Evolutionary conservation across 2,113 vertebrate species (phyloP).

Genomic region (Zapus hudsonius): DNA sequence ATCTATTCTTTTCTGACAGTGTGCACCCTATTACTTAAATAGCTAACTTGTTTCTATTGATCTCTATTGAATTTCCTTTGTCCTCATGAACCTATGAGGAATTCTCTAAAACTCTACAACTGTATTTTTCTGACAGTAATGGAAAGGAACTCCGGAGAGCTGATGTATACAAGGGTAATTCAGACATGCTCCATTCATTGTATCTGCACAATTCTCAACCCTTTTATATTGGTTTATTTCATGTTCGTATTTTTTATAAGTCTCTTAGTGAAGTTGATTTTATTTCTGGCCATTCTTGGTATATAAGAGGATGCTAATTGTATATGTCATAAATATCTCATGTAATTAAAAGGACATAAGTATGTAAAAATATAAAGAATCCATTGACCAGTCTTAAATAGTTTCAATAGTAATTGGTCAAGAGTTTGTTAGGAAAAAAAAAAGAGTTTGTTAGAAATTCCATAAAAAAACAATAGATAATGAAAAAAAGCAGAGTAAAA

Average conservation of each 20-base stretch:
- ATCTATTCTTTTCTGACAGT: constrained; percentile 57
- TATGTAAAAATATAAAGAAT: neutral
- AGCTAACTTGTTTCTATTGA: constrained; percentile 66
- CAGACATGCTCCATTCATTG: neutral
- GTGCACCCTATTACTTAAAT: constrained; percentile 59
- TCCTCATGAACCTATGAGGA: constrained; percentile 46
- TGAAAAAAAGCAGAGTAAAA: neutral
- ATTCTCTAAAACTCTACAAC: constrained; percentile 27
- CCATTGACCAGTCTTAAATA: neutral
- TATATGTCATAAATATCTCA: neutral
- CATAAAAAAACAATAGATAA: neutral
- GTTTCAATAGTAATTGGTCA: neutral
- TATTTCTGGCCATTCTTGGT: neutral
- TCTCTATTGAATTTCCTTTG: constrained; percentile 66
- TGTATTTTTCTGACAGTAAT: constrained; percentile 19
- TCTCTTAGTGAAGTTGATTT: neutral
- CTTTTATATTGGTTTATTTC: neutral
- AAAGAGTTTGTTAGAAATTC: neutral
- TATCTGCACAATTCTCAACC: neutral
- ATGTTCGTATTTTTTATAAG: neutral
- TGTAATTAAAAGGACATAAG: neutral
- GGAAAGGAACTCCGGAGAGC: neutral
- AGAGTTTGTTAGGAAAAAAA: no score
- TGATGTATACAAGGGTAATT: neutral
- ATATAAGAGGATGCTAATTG: neutral